A percentile compares a stretch with the other conserved stretches of the same genome.
phyloP scores from a whole-genome alignment of 2,797 vertebrate genomes.

The Falco novaeseelandiae region DNA sequence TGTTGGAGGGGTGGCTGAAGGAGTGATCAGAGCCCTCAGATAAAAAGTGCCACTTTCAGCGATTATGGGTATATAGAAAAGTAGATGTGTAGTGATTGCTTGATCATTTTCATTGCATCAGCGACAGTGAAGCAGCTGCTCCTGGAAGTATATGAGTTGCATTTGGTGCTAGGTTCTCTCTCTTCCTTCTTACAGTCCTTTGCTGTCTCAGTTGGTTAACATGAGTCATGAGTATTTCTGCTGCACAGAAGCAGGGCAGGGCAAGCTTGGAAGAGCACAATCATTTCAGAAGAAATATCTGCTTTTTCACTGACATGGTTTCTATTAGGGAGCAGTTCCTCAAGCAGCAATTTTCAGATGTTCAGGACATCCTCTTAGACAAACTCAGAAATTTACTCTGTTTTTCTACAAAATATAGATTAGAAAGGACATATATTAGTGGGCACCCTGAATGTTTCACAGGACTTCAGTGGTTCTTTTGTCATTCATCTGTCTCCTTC shows the following conservation, averaged over 20 bases:
- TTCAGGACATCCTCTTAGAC: not conserved
- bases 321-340: not conserved
- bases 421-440: not conserved
- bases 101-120: not conserved
- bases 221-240: not conserved
- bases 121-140: not conserved
- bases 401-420: not conserved
- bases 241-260: not conserved
- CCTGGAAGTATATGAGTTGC: not conserved
- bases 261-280: not conserved
- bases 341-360: not conserved
- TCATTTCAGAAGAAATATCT: not conserved
- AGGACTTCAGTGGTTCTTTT: not conserved
- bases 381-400: not conserved
- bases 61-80: not conserved
- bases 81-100: not conserved
- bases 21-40: not conserved
- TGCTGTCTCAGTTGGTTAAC: not conserved
- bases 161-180: not conserved
- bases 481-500: not conserved
- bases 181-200: not conserved
- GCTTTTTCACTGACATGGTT: not conserved
- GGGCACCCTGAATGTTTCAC: not conserved
- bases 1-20: not conserved
- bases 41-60: not conserved